Evolutionary conservation across 2,797 vertebrate genomes (phyloP).

Genomic region (Fistularia tabacaria): DNA sequence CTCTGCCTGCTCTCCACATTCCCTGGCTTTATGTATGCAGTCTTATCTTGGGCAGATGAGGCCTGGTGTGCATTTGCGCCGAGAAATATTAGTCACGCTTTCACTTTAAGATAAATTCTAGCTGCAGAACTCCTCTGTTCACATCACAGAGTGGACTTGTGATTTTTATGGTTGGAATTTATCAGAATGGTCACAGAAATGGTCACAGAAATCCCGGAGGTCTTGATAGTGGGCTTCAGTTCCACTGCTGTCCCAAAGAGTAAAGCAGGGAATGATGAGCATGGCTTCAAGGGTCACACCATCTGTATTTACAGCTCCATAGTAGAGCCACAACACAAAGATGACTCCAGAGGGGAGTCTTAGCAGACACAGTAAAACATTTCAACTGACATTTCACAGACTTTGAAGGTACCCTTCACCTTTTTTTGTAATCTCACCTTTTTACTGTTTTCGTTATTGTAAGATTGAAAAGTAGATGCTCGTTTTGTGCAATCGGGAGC

Average conservation of each 20-base stretch:
- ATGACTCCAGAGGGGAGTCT: no score
- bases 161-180: conserved; percentile 1
- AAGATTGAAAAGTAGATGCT: no score
- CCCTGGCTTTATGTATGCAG: conserved; percentile 44
- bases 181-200: conserved; percentile 8
- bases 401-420: no score
- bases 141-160: conserved; percentile 2
- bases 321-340: background rate
- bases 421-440: no score
- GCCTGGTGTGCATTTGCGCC: conserved; percentile 24
- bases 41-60: conserved; percentile 59
- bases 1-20: conserved; percentile 55
- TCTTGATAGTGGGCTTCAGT: conserved; percentile 3
- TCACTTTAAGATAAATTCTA: conserved; percentile 17
- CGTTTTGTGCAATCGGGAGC: no score
- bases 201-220: conserved; percentile 10
- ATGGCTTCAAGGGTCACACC: no score
- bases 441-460: no score
- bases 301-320: background rate
- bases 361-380: no score
- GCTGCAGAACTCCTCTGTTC: conserved; percentile 20
- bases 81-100: conserved; percentile 35
- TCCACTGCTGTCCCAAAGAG: conserved; percentile 2
- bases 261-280: background rate
- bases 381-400: no score